Evolutionary conservation across 2,888 invertebrate species (phyloP).

Genomic region (Seira ritae): DNA sequence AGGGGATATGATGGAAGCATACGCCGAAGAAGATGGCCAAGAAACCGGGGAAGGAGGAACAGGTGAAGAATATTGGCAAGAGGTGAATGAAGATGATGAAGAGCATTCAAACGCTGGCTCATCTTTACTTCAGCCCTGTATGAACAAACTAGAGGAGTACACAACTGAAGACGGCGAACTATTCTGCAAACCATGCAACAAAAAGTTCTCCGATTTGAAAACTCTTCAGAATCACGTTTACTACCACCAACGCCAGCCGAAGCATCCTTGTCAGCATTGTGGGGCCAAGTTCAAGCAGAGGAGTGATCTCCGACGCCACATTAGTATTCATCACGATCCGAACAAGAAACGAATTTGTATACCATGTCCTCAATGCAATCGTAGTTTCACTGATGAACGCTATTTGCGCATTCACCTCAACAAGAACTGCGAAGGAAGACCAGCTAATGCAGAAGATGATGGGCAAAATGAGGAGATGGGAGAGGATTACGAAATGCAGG

Average conservation of each 20-base stretch:
- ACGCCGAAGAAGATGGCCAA: background rate
- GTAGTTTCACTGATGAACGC: slow-evolving; percentile 56
- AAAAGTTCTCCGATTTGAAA: slow-evolving; percentile 52
- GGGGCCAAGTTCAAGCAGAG: slow-evolving; percentile 61
- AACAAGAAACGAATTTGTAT: slow-evolving; percentile 39
- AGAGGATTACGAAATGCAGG: background rate
- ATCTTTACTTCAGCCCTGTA: slow-evolving; percentile 47
- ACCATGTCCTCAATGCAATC: slow-evolving; percentile 48
- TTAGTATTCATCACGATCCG: slow-evolving; percentile 54
- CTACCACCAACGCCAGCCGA: slow-evolving; percentile 54
- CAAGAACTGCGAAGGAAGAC: slow-evolving; percentile 26
- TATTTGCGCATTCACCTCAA: slow-evolving; percentile 61
- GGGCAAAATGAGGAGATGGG: slow-evolving; percentile 12
- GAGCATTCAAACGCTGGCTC: background rate
- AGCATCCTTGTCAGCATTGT: slow-evolving; percentile 48
- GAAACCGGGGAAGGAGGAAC: slow-evolving; percentile 1
- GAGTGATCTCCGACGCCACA: slow-evolving; percentile 56
- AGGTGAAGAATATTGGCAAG: background rate
- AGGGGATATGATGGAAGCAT: background rate
- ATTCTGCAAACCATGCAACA: slow-evolving; percentile 54
- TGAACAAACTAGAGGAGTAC: slow-evolving; percentile 53
- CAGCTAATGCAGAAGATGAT: background rate
- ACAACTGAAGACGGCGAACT: slow-evolving; percentile 49
- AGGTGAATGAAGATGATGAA: slow-evolving; percentile 2
- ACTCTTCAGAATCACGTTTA: slow-evolving; percentile 53